Percentiles rank a stretch among this genome's conserved stretches.
phyloP scores from a whole-genome alignment of 2,888 invertebrate genomes.

The Odontocolon sp. region DNA sequence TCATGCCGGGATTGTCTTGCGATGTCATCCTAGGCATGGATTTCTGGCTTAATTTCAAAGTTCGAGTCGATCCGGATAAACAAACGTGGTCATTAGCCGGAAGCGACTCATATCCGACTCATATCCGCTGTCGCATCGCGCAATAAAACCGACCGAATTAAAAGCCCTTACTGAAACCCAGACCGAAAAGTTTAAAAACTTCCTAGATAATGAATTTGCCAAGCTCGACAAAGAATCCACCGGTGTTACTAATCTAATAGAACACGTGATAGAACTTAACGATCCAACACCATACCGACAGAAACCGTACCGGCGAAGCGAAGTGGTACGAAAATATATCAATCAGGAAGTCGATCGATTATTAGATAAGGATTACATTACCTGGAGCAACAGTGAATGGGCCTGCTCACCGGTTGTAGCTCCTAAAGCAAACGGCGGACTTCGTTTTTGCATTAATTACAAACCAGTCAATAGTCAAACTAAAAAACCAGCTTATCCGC shows the following conservation, averaged over 20 bases:
- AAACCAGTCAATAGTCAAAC: not conserved
- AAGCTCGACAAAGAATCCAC: constrained; percentile 39
- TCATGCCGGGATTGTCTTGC: constrained; percentile 29
- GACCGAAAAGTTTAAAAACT: not conserved
- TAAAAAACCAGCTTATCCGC: no score
- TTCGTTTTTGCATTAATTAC: constrained; percentile 25
- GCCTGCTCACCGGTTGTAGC: constrained; percentile 49
- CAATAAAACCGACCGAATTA: constrained; percentile 8
- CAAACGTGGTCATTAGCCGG: constrained; percentile 37
- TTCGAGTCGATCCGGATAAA: constrained; percentile 19
- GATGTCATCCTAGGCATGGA: constrained; percentile 51
- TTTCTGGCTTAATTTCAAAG: constrained; percentile 47
- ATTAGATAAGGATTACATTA: constrained; percentile 37
- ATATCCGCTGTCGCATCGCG: constrained; percentile 19
- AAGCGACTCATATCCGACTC: constrained; percentile 30
- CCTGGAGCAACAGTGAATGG: constrained; percentile 55
- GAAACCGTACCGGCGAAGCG: constrained; percentile 46
- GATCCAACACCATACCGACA: constrained; percentile 47
- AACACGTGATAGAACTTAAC: constrained; percentile 51
- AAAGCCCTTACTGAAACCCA: constrained; percentile 20
- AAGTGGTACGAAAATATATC: constrained; percentile 43
- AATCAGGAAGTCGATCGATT: constrained; percentile 41
- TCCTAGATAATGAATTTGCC: constrained; percentile 44
- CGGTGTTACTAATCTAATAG: constrained; percentile 42
- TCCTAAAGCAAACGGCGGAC: constrained; percentile 33